These are phyloP conservation scores for Drosophila phalerata DNA, from an alignment of 2,888 invertebrate species.

Conservation along the genomic window DNA sequence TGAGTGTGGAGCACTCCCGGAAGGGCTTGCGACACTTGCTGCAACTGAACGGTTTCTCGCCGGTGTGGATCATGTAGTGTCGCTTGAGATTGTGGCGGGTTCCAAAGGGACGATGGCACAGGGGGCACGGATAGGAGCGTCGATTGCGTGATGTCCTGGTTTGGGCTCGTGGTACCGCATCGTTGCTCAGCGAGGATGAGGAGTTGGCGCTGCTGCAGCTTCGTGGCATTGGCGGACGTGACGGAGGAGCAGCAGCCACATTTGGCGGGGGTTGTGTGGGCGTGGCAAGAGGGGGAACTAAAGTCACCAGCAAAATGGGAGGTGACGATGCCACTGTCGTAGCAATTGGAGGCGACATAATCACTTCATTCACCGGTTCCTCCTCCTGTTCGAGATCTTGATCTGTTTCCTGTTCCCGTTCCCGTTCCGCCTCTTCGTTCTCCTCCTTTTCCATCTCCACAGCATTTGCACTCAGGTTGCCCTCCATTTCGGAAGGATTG, in stretches of 20 bases:
- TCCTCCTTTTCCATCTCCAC: slow-evolving; percentile 5
- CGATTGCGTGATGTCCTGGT: slow-evolving; percentile 49
- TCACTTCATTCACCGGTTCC: neutral
- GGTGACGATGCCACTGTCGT: slow-evolving; percentile 12
- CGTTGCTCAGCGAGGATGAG: slow-evolving; percentile 70
- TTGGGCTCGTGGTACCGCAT: slow-evolving; percentile 25
- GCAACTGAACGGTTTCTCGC: slow-evolving; percentile 85
- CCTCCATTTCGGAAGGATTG: slow-evolving; percentile 8
- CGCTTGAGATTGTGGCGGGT: slow-evolving; percentile 85
- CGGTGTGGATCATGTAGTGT: slow-evolving; percentile 85
- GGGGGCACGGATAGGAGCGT: slow-evolving; percentile 83
- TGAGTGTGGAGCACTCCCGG: slow-evolving; percentile 84
- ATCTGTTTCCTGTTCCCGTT: slow-evolving; percentile 9
- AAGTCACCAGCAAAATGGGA: slow-evolving; percentile 51
- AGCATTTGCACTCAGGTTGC: neutral
- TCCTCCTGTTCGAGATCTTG: slow-evolving; percentile 30
- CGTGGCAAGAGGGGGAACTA: slow-evolving; percentile 36
- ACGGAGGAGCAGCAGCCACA: slow-evolving; percentile 11
- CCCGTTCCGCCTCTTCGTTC: slow-evolving; percentile 7
- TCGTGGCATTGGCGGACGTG: slow-evolving; percentile 46
- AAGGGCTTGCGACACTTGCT: slow-evolving; percentile 84
- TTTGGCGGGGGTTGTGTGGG: slow-evolving; percentile 6
- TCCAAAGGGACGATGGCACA: slow-evolving; percentile 84
- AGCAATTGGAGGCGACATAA: slow-evolving; percentile 1
- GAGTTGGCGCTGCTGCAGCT: slow-evolving; percentile 71